Conservation (phyloP, 2,113 vertebrate species). For the Irena cyanogastra region DNA sequence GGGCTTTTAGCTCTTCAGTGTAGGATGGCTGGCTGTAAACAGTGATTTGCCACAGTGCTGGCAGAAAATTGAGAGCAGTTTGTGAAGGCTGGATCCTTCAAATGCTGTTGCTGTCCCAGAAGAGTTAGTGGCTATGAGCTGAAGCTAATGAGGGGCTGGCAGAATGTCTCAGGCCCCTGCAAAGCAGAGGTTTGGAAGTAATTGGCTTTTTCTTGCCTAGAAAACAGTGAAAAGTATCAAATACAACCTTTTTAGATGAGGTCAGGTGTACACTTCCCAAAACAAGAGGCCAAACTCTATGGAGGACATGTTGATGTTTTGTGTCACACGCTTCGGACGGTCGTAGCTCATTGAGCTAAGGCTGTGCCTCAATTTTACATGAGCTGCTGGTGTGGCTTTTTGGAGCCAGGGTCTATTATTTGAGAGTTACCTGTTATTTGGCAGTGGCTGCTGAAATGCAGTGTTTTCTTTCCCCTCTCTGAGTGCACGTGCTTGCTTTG, state of each 20-base stretch:
- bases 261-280: accelerated
- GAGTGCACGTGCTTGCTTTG: not conserved
- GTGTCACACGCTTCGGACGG: accelerated
- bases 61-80: not conserved
- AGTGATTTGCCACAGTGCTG: not conserved
- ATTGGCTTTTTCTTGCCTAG: not conserved
- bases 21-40: not conserved
- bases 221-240: not conserved
- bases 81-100: not conserved
- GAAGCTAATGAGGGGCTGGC: not conserved
- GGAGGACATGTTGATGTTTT: accelerated
- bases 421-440: not conserved
- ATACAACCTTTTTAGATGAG: not conserved
- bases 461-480: not conserved
- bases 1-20: not conserved
- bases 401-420: accelerated
- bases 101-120: not conserved
- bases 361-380: not conserved
- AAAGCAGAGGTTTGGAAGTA: not conserved
- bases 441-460: not conserved
- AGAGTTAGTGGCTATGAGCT: not conserved
- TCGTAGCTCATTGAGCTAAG: accelerated
- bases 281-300: accelerated
- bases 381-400: accelerated
- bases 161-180: not conserved